phyloP scores from a whole-genome alignment of 1,140 invertebrate genomes.

The Odontomachus brunneus region DNA sequence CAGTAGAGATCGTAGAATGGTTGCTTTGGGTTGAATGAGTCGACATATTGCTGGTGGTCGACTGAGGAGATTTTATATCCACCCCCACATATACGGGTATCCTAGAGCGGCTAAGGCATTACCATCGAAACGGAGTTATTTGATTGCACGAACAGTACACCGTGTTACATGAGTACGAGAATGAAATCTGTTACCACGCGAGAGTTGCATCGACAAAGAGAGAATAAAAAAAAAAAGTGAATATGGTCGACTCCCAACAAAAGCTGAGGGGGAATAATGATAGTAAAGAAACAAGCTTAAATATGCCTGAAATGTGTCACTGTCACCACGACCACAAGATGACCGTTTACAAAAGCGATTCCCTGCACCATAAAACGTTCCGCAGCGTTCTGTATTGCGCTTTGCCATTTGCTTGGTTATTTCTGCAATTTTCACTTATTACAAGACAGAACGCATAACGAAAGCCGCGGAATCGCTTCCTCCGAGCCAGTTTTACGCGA shows the following conservation, averaged over 20 bases:
- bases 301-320: conserved; percentile 29
- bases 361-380: conserved; percentile 16
- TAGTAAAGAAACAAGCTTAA: background rate
- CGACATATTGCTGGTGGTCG: conserved; percentile 85
- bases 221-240: background rate
- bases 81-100: conserved; percentile 85
- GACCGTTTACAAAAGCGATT: background rate
- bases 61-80: conserved; percentile 84
- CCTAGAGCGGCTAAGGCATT: conserved; percentile 85
- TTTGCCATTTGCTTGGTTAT: background rate
- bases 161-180: background rate
- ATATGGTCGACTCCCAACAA: background rate
- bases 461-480: conserved; percentile 12
- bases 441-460: background rate
- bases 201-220: conserved; percentile 19
- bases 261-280: background rate
- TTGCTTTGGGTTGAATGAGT: conserved; percentile 85
- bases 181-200: background rate
- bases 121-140: conserved; percentile 68
- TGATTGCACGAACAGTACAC: conserved; percentile 18
- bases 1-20: conserved; percentile 85
- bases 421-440: background rate
- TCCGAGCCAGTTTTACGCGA: conserved; percentile 12
- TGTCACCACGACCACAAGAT: conserved; percentile 18
- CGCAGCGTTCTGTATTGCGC: background rate